Conservation (phyloP, 2,113 vertebrate genomes). For the Aegithalos caudatus region DNA sequence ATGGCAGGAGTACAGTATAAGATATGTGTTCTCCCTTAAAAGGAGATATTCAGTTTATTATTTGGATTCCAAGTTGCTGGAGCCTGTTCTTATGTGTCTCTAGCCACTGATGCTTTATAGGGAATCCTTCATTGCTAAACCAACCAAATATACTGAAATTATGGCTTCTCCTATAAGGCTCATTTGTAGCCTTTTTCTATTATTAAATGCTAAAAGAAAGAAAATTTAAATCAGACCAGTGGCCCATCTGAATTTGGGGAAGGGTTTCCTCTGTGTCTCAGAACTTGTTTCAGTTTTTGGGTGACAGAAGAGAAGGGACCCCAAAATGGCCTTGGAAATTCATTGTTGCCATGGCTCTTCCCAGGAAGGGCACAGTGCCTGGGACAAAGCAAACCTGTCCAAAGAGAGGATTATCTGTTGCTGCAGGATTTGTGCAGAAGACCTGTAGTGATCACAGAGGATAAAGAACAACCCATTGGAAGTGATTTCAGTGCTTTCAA, state of each 20-base stretch:
- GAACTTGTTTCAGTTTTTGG: neutral
- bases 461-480: neutral
- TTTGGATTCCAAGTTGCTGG: neutral
- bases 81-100: neutral
- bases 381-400: neutral
- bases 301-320: neutral
- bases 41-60: neutral
- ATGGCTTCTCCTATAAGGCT: neutral
- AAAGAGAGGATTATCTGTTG: neutral
- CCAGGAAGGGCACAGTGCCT: neutral
- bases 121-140: neutral
- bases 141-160: neutral
- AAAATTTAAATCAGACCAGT: fast-evolving
- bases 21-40: neutral
- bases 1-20: neutral
- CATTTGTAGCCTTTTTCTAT: neutral
- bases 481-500: neutral
- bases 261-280: neutral
- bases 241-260: neutral
- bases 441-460: neutral
- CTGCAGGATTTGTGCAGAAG: neutral
- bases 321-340: neutral
- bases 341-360: neutral
- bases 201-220: neutral
- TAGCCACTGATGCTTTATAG: neutral